These are phyloP conservation scores for Pelobates fuscus DNA, from an alignment of 2,113 vertebrate genomes.

Conservation along the genomic window DNA sequence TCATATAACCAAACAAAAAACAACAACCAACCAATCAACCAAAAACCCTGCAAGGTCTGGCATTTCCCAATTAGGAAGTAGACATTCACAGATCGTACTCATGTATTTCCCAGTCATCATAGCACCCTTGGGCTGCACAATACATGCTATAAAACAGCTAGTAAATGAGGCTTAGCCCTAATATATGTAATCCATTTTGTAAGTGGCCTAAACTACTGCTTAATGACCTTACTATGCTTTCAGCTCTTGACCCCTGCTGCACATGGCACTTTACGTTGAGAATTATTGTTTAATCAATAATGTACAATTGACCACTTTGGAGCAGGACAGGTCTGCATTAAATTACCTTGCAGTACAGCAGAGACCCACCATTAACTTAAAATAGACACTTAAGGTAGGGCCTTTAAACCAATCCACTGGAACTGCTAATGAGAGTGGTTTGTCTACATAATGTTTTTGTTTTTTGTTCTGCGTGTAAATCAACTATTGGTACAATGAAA, in stretches of 20 bases:
- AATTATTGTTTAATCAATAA: constrained; percentile 51
- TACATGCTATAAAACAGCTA: constrained; percentile 14
- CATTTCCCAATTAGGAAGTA: too few relatives aligned
- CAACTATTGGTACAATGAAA: constrained; percentile 8
- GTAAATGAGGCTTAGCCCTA: constrained; percentile 28
- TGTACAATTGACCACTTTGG: constrained; percentile 43
- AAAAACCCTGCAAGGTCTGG: too few relatives aligned
- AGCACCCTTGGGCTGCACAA: constrained; percentile 7
- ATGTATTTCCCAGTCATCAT: background rate
- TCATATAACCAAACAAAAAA: too few relatives aligned
- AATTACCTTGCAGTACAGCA: constrained; percentile 23
- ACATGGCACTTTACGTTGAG: constrained; percentile 38
- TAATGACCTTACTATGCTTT: constrained; percentile 41
- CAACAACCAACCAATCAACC: too few relatives aligned
- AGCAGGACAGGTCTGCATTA: constrained; percentile 2
- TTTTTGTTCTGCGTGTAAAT: background rate
- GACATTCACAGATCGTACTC: background rate
- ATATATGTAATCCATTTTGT: constrained; percentile 42
- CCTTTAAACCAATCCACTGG: constrained; percentile 14
- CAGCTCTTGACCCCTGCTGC: constrained; percentile 40
- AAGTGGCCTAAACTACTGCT: constrained; percentile 41
- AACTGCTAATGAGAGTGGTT: background rate
- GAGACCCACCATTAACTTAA: constrained; percentile 17
- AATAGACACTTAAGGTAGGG: constrained; percentile 24
- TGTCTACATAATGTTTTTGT: background rate